Percentiles rank a stretch among this genome's conserved stretches.
These are phyloP conservation scores for Mionectes macconnelli DNA, from an alignment of 2,113 vertebrate genomes.

Conservation along the genomic window DNA sequence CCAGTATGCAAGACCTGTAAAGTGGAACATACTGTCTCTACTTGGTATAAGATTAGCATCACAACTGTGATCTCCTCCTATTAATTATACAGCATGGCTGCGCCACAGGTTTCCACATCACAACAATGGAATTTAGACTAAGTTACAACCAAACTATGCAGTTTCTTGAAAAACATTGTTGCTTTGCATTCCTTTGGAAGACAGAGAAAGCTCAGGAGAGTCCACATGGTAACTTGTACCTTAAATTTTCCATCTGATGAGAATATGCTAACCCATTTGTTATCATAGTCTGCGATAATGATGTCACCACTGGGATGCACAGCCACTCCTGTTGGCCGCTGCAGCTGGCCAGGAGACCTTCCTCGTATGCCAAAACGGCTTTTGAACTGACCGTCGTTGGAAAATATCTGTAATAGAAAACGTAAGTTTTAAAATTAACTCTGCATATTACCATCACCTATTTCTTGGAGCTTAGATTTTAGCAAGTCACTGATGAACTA, in stretches of 20 bases:
- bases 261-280: constrained; percentile 99
- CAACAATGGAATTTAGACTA: not conserved
- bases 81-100: not conserved
- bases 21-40: not conserved
- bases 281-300: constrained; percentile 97
- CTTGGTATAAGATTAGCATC: not conserved
- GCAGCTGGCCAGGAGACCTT: constrained; percentile 91
- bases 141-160: not conserved
- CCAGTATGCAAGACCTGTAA: not conserved
- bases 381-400: constrained; percentile 93
- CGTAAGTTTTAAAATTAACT: not conserved
- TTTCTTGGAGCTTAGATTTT: not conserved
- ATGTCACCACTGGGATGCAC: constrained; percentile 95
- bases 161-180: not conserved
- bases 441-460: not conserved
- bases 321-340: constrained; percentile 93
- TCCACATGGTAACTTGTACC: constrained; percentile 68
- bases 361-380: constrained; percentile 94
- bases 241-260: constrained; percentile 96
- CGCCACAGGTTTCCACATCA: not conserved
- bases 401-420: constrained; percentile 84
- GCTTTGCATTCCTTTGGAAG: not conserved
- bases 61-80: not conserved
- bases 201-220: not conserved
- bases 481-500: not conserved